Evolutionary conservation across 2,888 invertebrate genomes (phyloP).

Genomic region (Bellardia pandia): DNA sequence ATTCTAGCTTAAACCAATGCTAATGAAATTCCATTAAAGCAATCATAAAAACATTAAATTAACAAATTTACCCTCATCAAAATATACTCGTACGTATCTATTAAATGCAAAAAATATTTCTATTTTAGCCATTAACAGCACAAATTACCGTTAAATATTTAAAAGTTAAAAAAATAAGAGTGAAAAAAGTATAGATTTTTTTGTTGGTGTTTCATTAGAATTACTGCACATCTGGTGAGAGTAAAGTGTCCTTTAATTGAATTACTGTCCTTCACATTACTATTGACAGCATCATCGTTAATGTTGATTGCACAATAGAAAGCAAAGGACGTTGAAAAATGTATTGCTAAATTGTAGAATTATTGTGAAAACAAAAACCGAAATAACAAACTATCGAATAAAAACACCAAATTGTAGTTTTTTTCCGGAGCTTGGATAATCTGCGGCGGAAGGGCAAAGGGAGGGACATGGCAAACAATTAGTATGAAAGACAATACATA

Average conservation of each 20-base stretch:
- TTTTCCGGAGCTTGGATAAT: background rate
- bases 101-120: background rate
- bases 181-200: background rate
- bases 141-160: background rate
- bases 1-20: background rate
- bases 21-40: background rate
- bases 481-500: background rate
- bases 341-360: slow-evolving; percentile 20
- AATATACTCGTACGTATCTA: background rate
- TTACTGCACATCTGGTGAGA: background rate
- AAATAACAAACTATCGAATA: too few species aligned
- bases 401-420: background rate
- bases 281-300: background rate
- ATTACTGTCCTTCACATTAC: slow-evolving; percentile 45
- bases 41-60: background rate
- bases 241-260: slow-evolving; percentile 36
- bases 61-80: background rate
- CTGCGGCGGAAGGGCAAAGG: background rate
- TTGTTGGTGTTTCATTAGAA: slow-evolving; percentile 15
- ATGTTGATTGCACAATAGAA: background rate
- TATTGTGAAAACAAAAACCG: background rate
- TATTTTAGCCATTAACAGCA: background rate
- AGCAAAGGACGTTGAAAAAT: slow-evolving; percentile 18
- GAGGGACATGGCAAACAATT: slow-evolving; percentile 15
- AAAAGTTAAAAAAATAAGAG: too few species aligned